Conservation (phyloP, 2,113 vertebrate species). For the Corythornis cristatus region DNA sequence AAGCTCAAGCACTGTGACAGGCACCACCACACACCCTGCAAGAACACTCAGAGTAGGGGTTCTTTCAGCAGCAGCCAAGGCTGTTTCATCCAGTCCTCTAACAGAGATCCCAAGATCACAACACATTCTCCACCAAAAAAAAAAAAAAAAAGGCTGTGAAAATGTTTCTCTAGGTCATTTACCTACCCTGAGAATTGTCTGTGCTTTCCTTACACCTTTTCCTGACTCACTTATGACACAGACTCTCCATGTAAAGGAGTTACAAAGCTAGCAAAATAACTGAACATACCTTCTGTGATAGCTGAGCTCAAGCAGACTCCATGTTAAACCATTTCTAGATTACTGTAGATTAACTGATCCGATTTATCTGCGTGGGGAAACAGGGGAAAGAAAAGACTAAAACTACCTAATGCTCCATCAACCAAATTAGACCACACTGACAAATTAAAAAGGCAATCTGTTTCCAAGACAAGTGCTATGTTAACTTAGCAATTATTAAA, state of each 20-base stretch:
- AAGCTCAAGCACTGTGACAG: background rate
- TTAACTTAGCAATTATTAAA: background rate
- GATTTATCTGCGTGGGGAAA: background rate
- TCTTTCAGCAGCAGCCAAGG: background rate
- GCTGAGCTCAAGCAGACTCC: background rate
- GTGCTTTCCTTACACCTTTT: background rate
- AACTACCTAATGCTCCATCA: background rate
- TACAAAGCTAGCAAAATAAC: background rate
- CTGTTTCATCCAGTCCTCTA: background rate
- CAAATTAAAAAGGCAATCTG: background rate
- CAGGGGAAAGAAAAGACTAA: background rate
- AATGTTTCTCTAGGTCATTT: background rate
- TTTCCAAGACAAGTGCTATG: background rate
- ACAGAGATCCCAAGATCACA: background rate
- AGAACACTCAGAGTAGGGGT: background rate
- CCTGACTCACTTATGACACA: background rate
- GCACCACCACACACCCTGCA: rapidly evolving
- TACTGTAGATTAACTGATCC: background rate
- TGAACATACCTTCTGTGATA: background rate
- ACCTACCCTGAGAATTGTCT: background rate
- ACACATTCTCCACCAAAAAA: background rate
- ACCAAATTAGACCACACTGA: background rate
- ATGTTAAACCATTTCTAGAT: background rate
- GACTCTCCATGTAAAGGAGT: background rate
- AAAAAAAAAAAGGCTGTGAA: background rate